Percentiles rank a stretch among this genome's conserved stretches.
These are phyloP conservation scores for Lepus americanus DNA, from an alignment of 2,113 vertebrate genomes.

Conservation along the genomic window DNA sequence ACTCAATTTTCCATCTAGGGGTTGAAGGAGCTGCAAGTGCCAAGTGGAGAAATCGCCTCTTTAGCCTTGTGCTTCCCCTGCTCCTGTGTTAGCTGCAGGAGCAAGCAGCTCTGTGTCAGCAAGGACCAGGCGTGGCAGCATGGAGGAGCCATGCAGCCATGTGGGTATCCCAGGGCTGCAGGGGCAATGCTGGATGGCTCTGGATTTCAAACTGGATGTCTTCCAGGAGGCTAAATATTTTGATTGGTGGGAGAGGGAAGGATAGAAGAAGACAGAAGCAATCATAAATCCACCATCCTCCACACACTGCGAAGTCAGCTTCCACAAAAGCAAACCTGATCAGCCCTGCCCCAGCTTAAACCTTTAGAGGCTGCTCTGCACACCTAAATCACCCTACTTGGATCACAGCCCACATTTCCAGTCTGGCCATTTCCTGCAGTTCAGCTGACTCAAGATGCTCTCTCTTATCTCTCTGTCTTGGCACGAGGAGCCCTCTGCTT, in stretches of 20 bases:
- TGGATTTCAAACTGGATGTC: not conserved
- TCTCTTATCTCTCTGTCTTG: not conserved
- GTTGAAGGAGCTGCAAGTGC: slow-evolving; percentile 64
- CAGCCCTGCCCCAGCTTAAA: not conserved
- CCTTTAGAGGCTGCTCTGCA: not conserved
- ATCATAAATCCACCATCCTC: not conserved
- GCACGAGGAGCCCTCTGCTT: too few species aligned
- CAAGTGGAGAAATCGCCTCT: slow-evolving; percentile 6
- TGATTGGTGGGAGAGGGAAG: not conserved
- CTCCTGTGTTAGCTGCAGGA: not conserved
- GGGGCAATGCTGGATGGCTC: not conserved
- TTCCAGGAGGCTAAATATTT: slow-evolving; percentile 14
- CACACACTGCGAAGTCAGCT: not conserved
- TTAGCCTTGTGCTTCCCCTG: not conserved
- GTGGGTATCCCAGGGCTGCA: not conserved
- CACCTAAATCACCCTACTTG: not conserved
- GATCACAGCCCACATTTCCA: not conserved
- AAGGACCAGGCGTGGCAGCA: not conserved
- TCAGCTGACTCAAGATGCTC: not conserved
- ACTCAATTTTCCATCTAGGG: slow-evolving; percentile 75
- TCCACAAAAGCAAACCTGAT: not conserved
- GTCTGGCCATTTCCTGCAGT: not conserved
- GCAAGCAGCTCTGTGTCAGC: not conserved
- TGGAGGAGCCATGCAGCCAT: not conserved
- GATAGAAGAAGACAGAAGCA: not conserved